These are phyloP conservation scores for Amniataba percoides DNA, from an alignment of 2,797 vertebrate species.

Conservation along the genomic window DNA sequence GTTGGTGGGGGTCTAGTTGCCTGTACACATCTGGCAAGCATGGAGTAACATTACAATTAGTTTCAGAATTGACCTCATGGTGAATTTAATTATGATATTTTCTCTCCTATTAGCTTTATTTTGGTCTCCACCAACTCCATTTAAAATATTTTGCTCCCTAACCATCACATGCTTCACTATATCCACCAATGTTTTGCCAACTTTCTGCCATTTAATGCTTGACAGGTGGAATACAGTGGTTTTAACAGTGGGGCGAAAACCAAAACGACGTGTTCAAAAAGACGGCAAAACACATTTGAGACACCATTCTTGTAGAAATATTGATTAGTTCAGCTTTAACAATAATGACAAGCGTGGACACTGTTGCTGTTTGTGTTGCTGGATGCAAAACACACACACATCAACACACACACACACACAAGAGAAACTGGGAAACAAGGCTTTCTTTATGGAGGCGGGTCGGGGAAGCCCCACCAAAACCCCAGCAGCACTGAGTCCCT, in stretches of 20 bases:
- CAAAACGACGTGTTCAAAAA: conserved; percentile 10
- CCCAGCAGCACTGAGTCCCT: conserved; percentile 60
- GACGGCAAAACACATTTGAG: background rate
- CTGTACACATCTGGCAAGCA: background rate
- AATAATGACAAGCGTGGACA: conserved; percentile 23
- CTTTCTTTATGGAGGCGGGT: conserved; percentile 66
- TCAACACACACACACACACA: conserved; percentile 34
- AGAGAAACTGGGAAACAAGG: conserved; percentile 57
- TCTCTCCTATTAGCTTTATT: background rate
- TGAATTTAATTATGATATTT: background rate
- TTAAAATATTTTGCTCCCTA: background rate
- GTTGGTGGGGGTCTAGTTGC: background rate
- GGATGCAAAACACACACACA: background rate
- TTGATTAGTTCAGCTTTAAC: conserved; percentile 17
- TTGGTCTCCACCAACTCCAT: background rate
- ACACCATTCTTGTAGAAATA: conserved; percentile 9
- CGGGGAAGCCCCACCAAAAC: conserved; percentile 82
- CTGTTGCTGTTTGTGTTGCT: background rate
- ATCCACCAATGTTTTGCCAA: background rate
- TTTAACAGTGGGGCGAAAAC: background rate
- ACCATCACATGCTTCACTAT: background rate
- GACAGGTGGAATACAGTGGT: background rate
- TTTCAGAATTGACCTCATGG: background rate
- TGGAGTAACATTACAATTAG: background rate
- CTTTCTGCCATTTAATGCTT: background rate